Conservation (phyloP, 2,113 vertebrate genomes). For the Deroptyus accipitrinus region DNA sequence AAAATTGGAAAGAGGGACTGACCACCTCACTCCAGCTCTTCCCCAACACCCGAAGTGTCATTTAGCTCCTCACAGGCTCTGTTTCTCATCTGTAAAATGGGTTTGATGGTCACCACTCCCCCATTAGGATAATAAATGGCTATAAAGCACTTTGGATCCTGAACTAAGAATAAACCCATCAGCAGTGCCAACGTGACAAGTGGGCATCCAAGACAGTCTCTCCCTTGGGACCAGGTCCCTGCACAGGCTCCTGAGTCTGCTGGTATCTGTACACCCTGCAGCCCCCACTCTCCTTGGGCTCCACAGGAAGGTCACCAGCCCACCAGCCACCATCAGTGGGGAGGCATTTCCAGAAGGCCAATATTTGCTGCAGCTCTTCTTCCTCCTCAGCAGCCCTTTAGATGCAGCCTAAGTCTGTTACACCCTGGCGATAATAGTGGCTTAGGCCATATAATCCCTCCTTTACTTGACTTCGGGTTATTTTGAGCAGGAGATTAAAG, state of each 20-base stretch:
- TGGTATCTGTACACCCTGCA: neutral
- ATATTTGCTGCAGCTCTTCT: neutral
- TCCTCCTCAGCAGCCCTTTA: neutral
- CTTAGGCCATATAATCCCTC: constrained; percentile 73
- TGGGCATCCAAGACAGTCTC: neutral
- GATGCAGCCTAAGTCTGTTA: constrained; percentile 42
- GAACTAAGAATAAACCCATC: constrained; percentile 12
- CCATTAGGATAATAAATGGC: constrained; percentile 21
- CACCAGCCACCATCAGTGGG: neutral
- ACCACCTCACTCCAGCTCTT: neutral
- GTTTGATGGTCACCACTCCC: neutral
- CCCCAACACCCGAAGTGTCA: neutral
- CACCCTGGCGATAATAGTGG: constrained; percentile 24
- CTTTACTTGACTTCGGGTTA: constrained; percentile 77
- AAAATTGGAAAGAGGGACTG: neutral
- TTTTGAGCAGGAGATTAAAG: constrained; percentile 80
- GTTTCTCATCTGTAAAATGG: neutral
- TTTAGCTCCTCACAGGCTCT: neutral
- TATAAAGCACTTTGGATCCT: constrained; percentile 5
- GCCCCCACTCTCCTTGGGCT: neutral
- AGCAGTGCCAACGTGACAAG: neutral
- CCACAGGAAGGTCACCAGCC: neutral
- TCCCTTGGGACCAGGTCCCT: neutral
- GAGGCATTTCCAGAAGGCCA: neutral
- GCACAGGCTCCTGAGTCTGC: neutral